Conservation (phyloP, 2,888 invertebrate genomes). For the Mycalesis mineus region DNA sequence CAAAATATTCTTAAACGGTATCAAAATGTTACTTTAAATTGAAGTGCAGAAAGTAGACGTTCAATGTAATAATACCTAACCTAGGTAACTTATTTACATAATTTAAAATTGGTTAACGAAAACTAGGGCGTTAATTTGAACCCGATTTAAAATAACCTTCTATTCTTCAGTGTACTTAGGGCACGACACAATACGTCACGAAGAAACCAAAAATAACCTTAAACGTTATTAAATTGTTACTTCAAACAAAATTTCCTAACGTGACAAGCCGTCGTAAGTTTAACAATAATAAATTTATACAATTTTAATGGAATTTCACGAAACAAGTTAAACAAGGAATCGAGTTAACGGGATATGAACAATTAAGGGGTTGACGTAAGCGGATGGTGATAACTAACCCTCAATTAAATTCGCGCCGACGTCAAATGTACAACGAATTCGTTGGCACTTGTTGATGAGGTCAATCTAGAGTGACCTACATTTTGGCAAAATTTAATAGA, state of each 20-base stretch:
- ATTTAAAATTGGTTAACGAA: no score
- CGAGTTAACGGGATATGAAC: constrained; percentile 30
- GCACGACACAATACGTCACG: background rate
- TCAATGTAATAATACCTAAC: no score
- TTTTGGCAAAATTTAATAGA: background rate
- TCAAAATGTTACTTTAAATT: no score
- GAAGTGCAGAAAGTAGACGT: no score
- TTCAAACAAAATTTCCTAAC: background rate
- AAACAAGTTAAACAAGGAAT: constrained; percentile 24
- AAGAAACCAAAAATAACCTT: background rate
- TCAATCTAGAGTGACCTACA: constrained; percentile 10
- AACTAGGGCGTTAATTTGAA: no score
- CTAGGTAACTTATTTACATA: no score
- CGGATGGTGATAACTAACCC: constrained; percentile 28
- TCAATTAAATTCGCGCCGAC: constrained; percentile 25
- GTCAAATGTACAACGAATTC: constrained; percentile 18
- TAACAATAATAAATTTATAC: background rate
- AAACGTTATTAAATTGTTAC: background rate
- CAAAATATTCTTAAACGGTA: no score
- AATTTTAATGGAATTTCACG: background rate
- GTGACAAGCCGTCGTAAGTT: constrained; percentile 6
- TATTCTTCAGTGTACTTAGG: no score
- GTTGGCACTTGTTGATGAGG: constrained; percentile 7
- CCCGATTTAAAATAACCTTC: no score
- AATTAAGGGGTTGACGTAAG: constrained; percentile 29